These are phyloP conservation scores for Coremacera marginata DNA, from an alignment of 2,888 invertebrate genomes.

Conservation along the genomic window DNA sequence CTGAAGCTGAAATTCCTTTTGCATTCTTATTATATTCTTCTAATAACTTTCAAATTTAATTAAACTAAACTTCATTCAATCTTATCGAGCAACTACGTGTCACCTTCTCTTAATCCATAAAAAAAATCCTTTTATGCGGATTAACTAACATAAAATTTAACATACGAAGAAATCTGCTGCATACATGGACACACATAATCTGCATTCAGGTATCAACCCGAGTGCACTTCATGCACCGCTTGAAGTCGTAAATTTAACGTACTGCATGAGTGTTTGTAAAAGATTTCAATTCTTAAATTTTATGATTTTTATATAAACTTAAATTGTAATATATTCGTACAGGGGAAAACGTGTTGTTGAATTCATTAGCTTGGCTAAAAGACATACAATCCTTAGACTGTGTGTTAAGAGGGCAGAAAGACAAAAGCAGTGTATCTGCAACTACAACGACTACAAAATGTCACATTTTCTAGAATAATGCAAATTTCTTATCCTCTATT, in stretches of 20 bases:
- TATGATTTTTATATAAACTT: constrained; percentile 3
- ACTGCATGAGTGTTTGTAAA: background rate
- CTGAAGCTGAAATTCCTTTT: too few relatives aligned
- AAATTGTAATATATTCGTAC: constrained; percentile 10
- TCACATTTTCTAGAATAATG: constrained; percentile 4
- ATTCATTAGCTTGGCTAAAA: constrained; percentile 30
- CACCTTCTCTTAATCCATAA: too few relatives aligned
- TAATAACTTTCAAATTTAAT: too few relatives aligned
- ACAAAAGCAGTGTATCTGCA: background rate
- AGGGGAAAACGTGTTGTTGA: constrained; percentile 25
- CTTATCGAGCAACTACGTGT: too few relatives aligned
- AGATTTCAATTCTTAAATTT: constrained; percentile 2
- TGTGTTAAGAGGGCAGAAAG: background rate
- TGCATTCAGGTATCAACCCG: background rate
- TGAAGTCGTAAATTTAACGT: background rate
- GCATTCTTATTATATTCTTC: too few relatives aligned
- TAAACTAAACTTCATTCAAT: too few relatives aligned
- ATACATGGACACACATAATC: too few relatives aligned
- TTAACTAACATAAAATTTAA: too few relatives aligned
- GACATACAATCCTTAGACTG: background rate
- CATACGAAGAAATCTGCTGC: too few relatives aligned
- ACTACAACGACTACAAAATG: background rate
- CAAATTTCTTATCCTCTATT: background rate
- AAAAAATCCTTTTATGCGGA: too few relatives aligned
- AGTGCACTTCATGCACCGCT: background rate